Evolutionary conservation across 1,140 invertebrate species (phyloP).

Genomic region (Heliconius hewitsoni): DNA sequence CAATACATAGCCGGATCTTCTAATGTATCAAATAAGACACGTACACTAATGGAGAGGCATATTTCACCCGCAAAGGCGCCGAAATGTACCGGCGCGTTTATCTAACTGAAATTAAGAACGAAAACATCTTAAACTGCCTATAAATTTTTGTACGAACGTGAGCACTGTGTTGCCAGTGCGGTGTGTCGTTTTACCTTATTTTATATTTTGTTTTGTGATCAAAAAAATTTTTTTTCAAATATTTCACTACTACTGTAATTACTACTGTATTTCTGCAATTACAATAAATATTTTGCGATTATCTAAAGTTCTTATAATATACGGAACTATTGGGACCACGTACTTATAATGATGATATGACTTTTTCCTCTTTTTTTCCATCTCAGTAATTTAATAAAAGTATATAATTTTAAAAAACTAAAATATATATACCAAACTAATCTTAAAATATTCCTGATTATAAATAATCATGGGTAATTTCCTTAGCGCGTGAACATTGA

Average conservation of each 20-base stretch:
- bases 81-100: constrained; percentile 58
- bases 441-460: not conserved
- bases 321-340: too few relatives aligned
- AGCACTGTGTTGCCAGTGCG: constrained; percentile 55
- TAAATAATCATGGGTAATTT: constrained; percentile 25
- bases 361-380: too few relatives aligned
- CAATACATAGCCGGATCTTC: not conserved
- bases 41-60: constrained; percentile 52
- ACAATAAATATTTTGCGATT: too few relatives aligned
- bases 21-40: constrained; percentile 38
- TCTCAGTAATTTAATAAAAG: too few relatives aligned
- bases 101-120: constrained; percentile 74
- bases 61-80: constrained; percentile 65
- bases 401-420: too few relatives aligned
- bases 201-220: not conserved
- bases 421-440: too few relatives aligned
- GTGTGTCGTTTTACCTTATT: not conserved
- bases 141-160: constrained; percentile 58
- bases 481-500: constrained; percentile 50
- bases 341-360: too few relatives aligned
- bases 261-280: too few relatives aligned
- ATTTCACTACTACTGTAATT: too few relatives aligned
- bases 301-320: too few relatives aligned
- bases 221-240: too few relatives aligned
- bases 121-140: constrained; percentile 73